phyloP scores from a whole-genome alignment of 2,888 invertebrate genomes.

The Norana najaformis region DNA sequence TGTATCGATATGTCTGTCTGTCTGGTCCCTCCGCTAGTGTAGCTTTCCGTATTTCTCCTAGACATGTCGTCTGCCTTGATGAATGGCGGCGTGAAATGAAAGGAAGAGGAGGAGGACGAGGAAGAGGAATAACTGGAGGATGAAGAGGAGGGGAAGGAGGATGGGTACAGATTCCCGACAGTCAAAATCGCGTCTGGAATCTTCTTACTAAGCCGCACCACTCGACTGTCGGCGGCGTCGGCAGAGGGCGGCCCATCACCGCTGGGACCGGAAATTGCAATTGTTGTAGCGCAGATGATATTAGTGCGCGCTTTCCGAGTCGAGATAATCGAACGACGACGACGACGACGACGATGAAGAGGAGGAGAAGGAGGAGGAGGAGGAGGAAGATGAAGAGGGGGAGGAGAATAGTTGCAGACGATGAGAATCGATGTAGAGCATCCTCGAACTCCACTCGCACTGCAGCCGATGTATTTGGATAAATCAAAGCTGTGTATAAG shows the following conservation, averaged over 20 bases:
- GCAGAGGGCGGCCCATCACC: background rate
- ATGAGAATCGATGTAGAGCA: background rate
- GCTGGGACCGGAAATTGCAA: slow-evolving; percentile 18
- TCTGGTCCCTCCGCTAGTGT: background rate
- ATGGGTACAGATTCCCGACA: background rate
- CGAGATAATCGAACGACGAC: background rate
- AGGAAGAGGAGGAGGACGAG: too few relatives aligned
- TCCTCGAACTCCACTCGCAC: background rate
- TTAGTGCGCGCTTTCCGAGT: background rate
- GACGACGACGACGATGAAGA: background rate
- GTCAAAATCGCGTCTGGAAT: slow-evolving; percentile 14
- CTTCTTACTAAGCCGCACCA: background rate
- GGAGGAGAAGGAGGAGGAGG: background rate
- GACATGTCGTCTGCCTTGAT: slow-evolving; percentile 1
- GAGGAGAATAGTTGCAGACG: background rate
- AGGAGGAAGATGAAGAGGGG: background rate
- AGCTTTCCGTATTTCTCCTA: background rate
- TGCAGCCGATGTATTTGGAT: background rate
- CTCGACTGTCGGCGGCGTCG: background rate
- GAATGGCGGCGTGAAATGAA: background rate
- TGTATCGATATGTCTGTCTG: background rate
- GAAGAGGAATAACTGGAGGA: background rate
- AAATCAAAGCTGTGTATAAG: background rate
- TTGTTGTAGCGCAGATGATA: background rate
- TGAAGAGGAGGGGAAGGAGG: background rate